Evolutionary conservation across 2,797 vertebrate genomes (phyloP), one percentile per base, ranked within the genome.

Genomic region (Peromyscus attwateri): DNA sequence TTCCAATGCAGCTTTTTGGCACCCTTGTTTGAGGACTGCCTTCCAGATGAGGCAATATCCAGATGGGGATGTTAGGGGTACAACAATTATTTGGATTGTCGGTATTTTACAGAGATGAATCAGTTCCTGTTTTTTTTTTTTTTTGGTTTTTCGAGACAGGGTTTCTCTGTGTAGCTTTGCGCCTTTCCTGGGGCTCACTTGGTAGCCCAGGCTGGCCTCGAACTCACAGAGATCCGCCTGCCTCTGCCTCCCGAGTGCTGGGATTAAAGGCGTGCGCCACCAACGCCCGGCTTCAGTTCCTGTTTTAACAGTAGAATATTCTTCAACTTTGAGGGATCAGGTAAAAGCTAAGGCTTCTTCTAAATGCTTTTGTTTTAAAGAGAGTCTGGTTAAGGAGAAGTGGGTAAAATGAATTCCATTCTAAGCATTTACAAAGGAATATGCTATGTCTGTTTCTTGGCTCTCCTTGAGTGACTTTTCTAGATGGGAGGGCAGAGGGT

Each of bases 311-410:
- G 27, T 79, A 92, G 46, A 89, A 37, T 94, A 57, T 81, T 95
- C 66, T 81, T 96, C 52, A 76, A 2, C 43, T 97, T 95, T 94
- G 6, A 68, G 62, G 27, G 66, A 91, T 94, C n/a, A 91, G n/a
- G 29, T 75, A 80, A 92, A 95, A 95, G 76, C 52, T 57, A 91
- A 95, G 71, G 27, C 19, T 90, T 92, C 62, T 94, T 93, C 64
- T 62, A 19, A 89, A 94, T 68, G 49, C 29, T 71, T 93, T 95
- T 91, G 68, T 87, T 96, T 96, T 75, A 92, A 96, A 96, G 70
- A 40, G 82, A 93, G 31, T 71, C 80, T 91, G 6, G 40, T 49
- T 89, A 79, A 60, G n/a, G 77, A 92, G 55, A 95, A 94, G 49
- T 17, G 0, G 52, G 34, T 93, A 77, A 88, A 92, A 91, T 62